Percentiles rank a stretch among this genome's conserved stretches.
These are phyloP conservation scores for Oscheius sp. DNA, from an alignment of 2,888 invertebrate species.

Conservation along the genomic window DNA sequence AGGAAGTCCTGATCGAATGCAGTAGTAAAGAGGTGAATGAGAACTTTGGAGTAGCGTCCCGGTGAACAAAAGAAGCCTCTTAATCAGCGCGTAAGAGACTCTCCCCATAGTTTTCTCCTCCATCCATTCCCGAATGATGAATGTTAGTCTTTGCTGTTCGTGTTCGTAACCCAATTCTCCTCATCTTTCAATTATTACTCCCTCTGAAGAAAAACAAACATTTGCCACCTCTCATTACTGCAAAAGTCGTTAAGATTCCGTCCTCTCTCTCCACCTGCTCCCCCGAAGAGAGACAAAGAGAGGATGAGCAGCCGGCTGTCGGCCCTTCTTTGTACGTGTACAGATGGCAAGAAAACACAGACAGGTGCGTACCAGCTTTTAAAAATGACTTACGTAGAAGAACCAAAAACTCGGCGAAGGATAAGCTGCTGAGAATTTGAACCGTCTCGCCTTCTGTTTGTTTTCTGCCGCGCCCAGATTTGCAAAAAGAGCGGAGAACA, in stretches of 20 bases:
- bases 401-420: constrained; percentile 5
- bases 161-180: background rate
- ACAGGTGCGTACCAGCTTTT: constrained; percentile 23
- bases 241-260: constrained; percentile 10
- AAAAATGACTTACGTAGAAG: constrained; percentile 13
- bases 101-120: background rate
- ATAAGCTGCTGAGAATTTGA: constrained; percentile 11
- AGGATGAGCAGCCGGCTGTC: constrained; percentile 29
- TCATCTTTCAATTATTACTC: constrained; percentile 3
- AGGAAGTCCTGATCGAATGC: no score
- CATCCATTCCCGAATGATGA: constrained; percentile 9
- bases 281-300: background rate
- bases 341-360: constrained; percentile 21
- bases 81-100: background rate
- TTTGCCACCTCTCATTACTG: constrained; percentile 1
- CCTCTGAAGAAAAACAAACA: constrained; percentile 1
- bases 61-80: background rate
- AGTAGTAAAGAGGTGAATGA: no score
- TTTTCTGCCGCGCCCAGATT: constrained; percentile 7
- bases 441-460: constrained; percentile 15
- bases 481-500: constrained; percentile 13
- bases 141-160: constrained; percentile 6
- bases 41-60: background rate
- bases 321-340: constrained; percentile 32
- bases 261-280: constrained; percentile 22